These are phyloP conservation scores for Hyperoplus lanceolatus DNA, from an alignment of 2,797 vertebrate species.

Conservation along the genomic window DNA sequence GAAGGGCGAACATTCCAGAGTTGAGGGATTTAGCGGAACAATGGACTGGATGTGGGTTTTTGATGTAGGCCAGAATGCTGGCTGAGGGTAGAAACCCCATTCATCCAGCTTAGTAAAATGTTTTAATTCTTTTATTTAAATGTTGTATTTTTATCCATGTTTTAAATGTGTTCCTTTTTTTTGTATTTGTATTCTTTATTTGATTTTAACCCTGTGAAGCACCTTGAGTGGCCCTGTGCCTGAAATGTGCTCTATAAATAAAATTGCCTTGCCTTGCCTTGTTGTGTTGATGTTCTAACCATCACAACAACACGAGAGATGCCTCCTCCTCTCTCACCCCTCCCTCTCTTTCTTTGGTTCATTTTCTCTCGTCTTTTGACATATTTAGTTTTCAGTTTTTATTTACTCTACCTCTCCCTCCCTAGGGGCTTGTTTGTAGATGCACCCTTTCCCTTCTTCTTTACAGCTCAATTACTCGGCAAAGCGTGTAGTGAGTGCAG, in stretches of 20 bases:
- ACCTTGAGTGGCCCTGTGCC: too few relatives aligned
- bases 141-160: too few relatives aligned
- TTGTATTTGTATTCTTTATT: too few relatives aligned
- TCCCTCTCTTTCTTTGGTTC: slow-evolving; percentile 1
- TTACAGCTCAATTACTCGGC: slow-evolving; percentile 43
- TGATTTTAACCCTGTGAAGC: too few relatives aligned
- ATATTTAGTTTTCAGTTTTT: slow-evolving; percentile 29
- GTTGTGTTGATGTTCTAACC: slow-evolving; percentile 22
- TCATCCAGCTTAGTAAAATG: slow-evolving; percentile 68
- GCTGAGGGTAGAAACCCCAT: slow-evolving; percentile 5
- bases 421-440: slow-evolving; percentile 31
- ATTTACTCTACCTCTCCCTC: neutral
- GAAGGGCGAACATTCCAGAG: slow-evolving; percentile 50
- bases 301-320: slow-evolving; percentile 25
- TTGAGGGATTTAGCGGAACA: slow-evolving; percentile 4
- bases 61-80: slow-evolving; percentile 22
- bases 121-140: too few relatives aligned
- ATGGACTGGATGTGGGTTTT: neutral
- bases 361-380: slow-evolving; percentile 16
- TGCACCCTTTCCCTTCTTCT: slow-evolving; percentile 37
- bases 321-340: neutral
- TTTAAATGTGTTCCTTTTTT: too few relatives aligned
- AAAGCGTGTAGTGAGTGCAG: slow-evolving; percentile 24
- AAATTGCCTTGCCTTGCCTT: too few relatives aligned
- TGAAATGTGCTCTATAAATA: too few relatives aligned